Conservation (phyloP, 2,797 vertebrate genomes). For the Lepus townsendii region DNA sequence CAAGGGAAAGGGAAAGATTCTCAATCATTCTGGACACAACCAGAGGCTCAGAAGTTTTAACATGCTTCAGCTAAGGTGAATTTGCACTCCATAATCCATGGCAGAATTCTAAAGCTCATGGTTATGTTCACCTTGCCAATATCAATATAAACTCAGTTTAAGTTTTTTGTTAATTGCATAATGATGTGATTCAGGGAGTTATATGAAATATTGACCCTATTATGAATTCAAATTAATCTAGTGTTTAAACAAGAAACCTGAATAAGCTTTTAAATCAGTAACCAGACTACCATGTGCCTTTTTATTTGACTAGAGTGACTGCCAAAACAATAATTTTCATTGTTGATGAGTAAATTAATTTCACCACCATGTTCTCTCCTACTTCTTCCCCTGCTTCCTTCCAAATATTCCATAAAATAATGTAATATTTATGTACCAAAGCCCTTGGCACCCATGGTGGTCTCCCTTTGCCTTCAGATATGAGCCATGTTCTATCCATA, state of each 20-base stretch:
- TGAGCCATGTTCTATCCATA: background rate
- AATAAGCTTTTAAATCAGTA: slow-evolving; percentile 26
- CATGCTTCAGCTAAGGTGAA: background rate
- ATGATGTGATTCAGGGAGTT: background rate
- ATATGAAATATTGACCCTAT: background rate
- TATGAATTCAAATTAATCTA: background rate
- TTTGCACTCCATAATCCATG: background rate
- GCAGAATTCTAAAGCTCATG: slow-evolving; percentile 8
- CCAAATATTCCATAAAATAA: background rate
- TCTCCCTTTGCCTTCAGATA: background rate
- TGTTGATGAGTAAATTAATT: background rate
- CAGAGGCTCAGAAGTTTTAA: slow-evolving; percentile 4
- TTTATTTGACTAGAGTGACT: background rate
- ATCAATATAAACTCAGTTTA: background rate
- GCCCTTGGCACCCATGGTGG: background rate
- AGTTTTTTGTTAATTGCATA: background rate
- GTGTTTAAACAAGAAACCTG: slow-evolving; percentile 32
- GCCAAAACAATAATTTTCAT: slow-evolving; percentile 31
- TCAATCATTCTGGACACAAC: background rate
- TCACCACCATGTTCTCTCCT: background rate
- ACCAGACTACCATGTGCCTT: background rate
- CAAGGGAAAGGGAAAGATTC: background rate
- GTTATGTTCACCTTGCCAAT: background rate
- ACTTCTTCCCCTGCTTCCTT: background rate
- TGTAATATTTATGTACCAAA: background rate